Percentiles rank a stretch among this genome's conserved stretches.
Evolutionary conservation across 2,113 vertebrate genomes (phyloP).

Genomic region (Laticauda colubrina): DNA sequence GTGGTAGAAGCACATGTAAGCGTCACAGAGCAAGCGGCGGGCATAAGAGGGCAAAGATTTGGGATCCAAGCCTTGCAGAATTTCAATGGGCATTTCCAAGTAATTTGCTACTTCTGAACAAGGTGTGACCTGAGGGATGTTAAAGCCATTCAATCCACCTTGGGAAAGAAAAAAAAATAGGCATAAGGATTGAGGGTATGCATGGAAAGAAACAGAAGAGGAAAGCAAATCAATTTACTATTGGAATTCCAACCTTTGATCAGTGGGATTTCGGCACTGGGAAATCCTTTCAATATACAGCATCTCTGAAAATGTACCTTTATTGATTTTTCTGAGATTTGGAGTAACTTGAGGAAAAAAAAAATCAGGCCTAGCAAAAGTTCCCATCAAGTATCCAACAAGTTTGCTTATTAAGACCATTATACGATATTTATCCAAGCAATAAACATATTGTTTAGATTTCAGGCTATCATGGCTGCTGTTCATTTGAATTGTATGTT

Average conservation of each 20-base stretch:
- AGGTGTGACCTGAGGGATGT: slow-evolving; percentile 73
- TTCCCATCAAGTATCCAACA: not conserved
- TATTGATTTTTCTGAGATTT: not conserved
- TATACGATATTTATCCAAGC: not conserved
- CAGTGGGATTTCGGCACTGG: not conserved
- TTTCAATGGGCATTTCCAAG: slow-evolving; percentile 69
- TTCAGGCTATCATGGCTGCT: not conserved
- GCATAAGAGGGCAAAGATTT: slow-evolving; percentile 61
- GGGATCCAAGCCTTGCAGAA: slow-evolving; percentile 67
- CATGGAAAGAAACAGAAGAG: not conserved
- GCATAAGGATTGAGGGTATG: not conserved
- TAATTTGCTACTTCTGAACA: slow-evolving; percentile 79
- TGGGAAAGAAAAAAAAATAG: not conserved
- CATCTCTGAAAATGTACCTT: not conserved
- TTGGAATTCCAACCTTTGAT: not conserved
- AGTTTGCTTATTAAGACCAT: not conserved
- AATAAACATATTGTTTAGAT: not conserved
- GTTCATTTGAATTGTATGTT: not conserved
- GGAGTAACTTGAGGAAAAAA: not conserved
- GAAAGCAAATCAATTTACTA: not conserved
- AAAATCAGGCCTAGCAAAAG: not conserved
- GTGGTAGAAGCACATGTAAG: slow-evolving; percentile 85
- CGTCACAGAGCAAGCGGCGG: slow-evolving; percentile 77
- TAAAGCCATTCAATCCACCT: slow-evolving; percentile 84
- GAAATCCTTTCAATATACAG: not conserved